These are phyloP conservation scores for Oryzias melastigma DNA, from an alignment of 2,113 vertebrate species.

Conservation along the genomic window DNA sequence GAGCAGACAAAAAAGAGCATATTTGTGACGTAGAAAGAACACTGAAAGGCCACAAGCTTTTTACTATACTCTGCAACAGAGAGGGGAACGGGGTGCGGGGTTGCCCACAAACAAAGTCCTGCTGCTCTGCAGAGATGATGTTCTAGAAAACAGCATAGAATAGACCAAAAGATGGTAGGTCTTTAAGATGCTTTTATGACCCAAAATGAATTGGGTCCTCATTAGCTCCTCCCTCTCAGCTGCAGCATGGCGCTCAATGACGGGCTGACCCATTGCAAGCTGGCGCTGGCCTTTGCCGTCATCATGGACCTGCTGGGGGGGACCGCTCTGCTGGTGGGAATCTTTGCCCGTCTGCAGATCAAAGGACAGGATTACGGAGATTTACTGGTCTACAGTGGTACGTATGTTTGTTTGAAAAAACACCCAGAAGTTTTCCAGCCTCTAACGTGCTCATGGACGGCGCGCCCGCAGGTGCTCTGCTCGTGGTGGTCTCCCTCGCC, in stretches of 20 bases:
- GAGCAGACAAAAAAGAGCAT: too few relatives aligned
- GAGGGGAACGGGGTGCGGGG: too few relatives aligned
- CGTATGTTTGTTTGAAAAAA: not conserved
- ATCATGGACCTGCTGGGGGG: constrained; percentile 84
- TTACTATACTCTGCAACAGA: too few relatives aligned
- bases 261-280: constrained; percentile 82
- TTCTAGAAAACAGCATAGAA: too few relatives aligned
- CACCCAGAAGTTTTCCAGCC: too few relatives aligned
- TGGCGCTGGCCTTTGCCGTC: constrained; percentile 82
- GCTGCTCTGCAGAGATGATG: too few relatives aligned
- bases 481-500: constrained; percentile 83
- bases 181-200: too few relatives aligned
- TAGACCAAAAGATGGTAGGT: too few relatives aligned
- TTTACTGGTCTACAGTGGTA: constrained; percentile 83
- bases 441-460: too few relatives aligned
- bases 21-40: too few relatives aligned
- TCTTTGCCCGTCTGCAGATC: constrained; percentile 82
- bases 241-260: constrained; percentile 56
- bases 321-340: constrained; percentile 80
- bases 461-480: constrained; percentile 72
- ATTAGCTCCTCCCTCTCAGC: not conserved
- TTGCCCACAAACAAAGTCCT: too few relatives aligned
- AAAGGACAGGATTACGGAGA: constrained; percentile 85
- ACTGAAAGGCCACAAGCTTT: too few relatives aligned
- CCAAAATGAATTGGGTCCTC: not conserved